Evolutionary conservation across 2,113 vertebrate species (phyloP).

Genomic region (Tichodroma muraria): DNA sequence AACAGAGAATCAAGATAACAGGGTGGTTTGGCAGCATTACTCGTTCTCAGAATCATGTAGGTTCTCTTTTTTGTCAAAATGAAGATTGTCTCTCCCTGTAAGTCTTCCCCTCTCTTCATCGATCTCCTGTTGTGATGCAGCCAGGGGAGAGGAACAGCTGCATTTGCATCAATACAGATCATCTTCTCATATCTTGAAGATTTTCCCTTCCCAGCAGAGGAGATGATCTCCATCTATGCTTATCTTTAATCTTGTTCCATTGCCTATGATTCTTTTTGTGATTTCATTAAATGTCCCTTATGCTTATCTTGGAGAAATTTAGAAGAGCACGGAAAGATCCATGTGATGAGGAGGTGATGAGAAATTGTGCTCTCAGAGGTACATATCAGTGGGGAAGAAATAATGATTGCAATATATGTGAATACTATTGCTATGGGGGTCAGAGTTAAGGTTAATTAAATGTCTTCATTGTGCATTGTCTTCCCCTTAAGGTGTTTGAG

Average conservation of each 20-base stretch:
- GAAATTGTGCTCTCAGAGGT: not conserved
- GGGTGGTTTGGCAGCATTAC: not conserved
- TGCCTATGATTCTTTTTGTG: not conserved
- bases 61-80: not conserved
- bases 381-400: not conserved
- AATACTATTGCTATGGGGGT: not conserved
- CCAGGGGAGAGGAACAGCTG: not conserved
- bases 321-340: not conserved
- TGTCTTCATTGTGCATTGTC: constrained; percentile 36
- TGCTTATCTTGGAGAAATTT: constrained; percentile 15
- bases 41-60: not conserved
- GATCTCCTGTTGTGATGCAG: not conserved
- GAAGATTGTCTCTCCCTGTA: not conserved
- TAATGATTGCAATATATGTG: constrained; percentile 13
- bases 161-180: not conserved
- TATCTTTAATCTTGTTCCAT: not conserved
- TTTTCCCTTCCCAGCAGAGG: not conserved
- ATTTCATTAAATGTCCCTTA: constrained; percentile 1
- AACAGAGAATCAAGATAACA: not conserved
- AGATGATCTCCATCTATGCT: not conserved
- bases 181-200: not conserved
- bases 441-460: constrained; percentile 60
- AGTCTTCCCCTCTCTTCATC: not conserved
- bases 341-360: constrained; percentile 13
- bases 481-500: constrained; percentile 41